Percentiles rank a stretch among this genome's conserved stretches.
Evolutionary conservation across 2,797 vertebrate species (phyloP).

Genomic region (Dipus sagitta): DNA sequence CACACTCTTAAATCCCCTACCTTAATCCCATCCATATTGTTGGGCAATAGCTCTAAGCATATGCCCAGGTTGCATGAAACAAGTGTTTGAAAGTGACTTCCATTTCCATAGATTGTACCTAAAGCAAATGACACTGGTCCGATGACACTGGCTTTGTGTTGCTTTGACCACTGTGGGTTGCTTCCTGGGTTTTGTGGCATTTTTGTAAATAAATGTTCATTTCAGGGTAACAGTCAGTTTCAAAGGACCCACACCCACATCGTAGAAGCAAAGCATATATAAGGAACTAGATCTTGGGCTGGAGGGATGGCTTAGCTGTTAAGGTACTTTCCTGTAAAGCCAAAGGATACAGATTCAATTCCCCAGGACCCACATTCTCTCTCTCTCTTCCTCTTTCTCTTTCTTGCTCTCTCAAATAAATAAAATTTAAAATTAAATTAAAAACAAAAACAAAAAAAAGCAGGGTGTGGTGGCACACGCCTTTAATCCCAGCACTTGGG

Average conservation of each 20-base stretch:
- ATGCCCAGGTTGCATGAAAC: neutral
- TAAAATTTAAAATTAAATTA: no score
- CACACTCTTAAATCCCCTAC: neutral
- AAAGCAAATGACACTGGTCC: neutral
- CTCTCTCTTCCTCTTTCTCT: no score
- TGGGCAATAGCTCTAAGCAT: slow-evolving; percentile 7
- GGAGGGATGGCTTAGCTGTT: no score
- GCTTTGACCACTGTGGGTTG: neutral
- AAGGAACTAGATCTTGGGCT: neutral
- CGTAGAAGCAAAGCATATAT: neutral
- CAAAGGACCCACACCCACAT: neutral
- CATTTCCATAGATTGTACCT: neutral
- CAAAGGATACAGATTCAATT: no score
- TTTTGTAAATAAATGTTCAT: neutral
- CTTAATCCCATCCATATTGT: neutral
- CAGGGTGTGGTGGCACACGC: no score
- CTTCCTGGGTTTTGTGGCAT: neutral
- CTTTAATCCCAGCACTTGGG: no score
- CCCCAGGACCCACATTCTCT: no score
- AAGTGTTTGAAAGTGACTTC: neutral
- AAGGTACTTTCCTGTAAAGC: no score
- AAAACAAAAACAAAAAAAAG: neutral
- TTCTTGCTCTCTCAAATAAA: no score
- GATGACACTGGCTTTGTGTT: neutral
- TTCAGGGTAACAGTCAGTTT: slow-evolving; percentile 21